Base-by-base conservation (phyloP, 2,797 vertebrate genomes). In the Hapalemur alaotrensis region DNA sequence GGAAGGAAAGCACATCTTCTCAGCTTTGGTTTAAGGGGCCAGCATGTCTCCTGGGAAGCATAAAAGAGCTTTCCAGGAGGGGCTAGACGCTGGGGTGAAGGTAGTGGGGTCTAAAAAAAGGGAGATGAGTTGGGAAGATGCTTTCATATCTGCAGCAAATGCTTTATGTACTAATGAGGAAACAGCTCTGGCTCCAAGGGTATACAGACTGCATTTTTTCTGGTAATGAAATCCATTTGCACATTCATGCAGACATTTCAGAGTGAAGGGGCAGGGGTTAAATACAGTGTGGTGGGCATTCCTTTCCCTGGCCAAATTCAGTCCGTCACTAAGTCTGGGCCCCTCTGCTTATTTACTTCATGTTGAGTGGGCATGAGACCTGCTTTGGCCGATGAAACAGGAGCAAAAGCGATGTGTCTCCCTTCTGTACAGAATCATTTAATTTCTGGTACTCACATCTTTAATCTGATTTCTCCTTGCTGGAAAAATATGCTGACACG, bases 61-160 rank as follows among this genome's bases (percentile, higher is more conserved):
- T 13, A 5, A 1, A 41, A 79, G 9, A 3, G 35, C 8, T 61
- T 43, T n/a, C 43, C 5, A 30, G 30, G 17, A 78, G 32, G 5
- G 0, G 0, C 6, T 13, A 30, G 22, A 61, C 1, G 0, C 0
- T 4, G 0, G 30, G 22, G 4, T 50, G 43, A 70, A 59, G 7
- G 15, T 38, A 23, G 8, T 14, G 4, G 15, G 9, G 4, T 41
- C 43, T 54, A 41, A 63, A 85, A 23, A 5, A 54, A 23, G 11
- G 20, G 6, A 30, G 38, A 30, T 28, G 0, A n/a, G 17, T 22
- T 2, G 4, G 5, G 3, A 23, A 54, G 63, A 20, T n/a, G 15
- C 8, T 43, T 76, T 38, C 18, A 41, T 38, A 41, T 12, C 3
- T 22, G 18, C 41, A 78, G 61, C 17, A n/a, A 48, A 59, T 43